Conservation (phyloP, 2,888 invertebrate species). For the Phasia obesa region DNA sequence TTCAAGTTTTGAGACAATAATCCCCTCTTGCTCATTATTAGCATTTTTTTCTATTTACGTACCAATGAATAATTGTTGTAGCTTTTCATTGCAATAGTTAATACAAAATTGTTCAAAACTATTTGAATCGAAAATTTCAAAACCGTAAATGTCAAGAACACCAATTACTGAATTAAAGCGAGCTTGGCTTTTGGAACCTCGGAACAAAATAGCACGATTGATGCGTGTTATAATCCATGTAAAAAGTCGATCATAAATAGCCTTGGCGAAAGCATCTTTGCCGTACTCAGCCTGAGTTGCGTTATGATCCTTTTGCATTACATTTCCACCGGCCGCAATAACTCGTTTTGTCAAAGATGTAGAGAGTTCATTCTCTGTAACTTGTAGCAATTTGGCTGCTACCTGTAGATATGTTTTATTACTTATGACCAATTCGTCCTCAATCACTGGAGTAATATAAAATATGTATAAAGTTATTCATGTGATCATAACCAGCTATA, state of each 20-base stretch:
- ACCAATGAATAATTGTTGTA: constrained; percentile 98
- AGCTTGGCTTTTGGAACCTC: constrained; percentile 82
- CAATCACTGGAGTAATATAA: constrained; percentile 84
- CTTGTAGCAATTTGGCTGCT: constrained; percentile 86
- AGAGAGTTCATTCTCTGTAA: constrained; percentile 87
- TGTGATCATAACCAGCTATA: neutral
- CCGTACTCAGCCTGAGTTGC: constrained; percentile 93
- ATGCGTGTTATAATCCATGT: constrained; percentile 96
- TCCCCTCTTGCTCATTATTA: neutral
- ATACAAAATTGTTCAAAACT: constrained; percentile 99
- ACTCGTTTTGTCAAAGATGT: constrained; percentile 92
- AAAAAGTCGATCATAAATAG: constrained; percentile 96
- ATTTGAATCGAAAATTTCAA: constrained; percentile 98
- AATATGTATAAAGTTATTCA: neutral
- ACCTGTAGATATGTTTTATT: constrained; percentile 85
- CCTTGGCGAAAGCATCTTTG: constrained; percentile 94
- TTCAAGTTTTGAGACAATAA: neutral
- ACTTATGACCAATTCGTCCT: constrained; percentile 86
- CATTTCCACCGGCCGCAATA: constrained; percentile 95
- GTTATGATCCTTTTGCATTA: constrained; percentile 95
- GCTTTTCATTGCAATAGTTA: constrained; percentile 99
- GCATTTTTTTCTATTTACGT: constrained; percentile 68
- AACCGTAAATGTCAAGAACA: constrained; percentile 98
- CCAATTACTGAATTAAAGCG: constrained; percentile 84
- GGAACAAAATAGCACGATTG: constrained; percentile 94